A percentile compares a stretch with the other conserved stretches of the same genome.
These are phyloP conservation scores for Pachydiplax longipennis DNA, from an alignment of 2,888 invertebrate species.

Conservation along the genomic window DNA sequence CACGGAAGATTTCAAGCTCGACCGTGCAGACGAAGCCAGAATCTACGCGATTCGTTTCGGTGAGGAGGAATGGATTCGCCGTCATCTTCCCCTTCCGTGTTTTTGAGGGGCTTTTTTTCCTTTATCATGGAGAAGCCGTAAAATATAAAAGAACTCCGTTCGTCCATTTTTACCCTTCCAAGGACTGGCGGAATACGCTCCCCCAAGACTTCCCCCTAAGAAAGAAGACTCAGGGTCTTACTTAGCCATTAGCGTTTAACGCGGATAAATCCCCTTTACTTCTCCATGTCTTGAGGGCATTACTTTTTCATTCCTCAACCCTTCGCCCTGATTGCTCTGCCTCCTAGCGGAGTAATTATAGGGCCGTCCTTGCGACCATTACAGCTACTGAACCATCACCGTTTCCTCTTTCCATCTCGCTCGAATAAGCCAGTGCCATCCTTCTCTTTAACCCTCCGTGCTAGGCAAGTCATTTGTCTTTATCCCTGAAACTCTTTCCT, in stretches of 20 bases:
- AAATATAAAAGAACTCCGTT: background rate
- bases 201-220: background rate
- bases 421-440: background rate
- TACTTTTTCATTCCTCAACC: background rate
- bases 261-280: background rate
- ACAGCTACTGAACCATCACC: background rate
- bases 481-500: background rate
- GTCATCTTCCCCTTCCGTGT: background rate
- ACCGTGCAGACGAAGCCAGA: background rate
- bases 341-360: background rate
- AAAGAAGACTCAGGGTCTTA: background rate
- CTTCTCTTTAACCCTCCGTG: background rate
- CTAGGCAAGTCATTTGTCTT: background rate
- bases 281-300: background rate
- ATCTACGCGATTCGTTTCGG: background rate
- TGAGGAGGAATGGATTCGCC: background rate
- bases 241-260: background rate
- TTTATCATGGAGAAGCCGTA: background rate
- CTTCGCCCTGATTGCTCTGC: background rate
- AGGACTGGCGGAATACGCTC: background rate
- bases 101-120: background rate
- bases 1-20: background rate
- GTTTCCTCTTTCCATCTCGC: background rate
- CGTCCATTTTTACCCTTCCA: background rate
- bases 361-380: background rate